These are phyloP conservation scores for Anastrepha ludens DNA, from an alignment of 1,140 invertebrate species.

Conservation along the genomic window DNA sequence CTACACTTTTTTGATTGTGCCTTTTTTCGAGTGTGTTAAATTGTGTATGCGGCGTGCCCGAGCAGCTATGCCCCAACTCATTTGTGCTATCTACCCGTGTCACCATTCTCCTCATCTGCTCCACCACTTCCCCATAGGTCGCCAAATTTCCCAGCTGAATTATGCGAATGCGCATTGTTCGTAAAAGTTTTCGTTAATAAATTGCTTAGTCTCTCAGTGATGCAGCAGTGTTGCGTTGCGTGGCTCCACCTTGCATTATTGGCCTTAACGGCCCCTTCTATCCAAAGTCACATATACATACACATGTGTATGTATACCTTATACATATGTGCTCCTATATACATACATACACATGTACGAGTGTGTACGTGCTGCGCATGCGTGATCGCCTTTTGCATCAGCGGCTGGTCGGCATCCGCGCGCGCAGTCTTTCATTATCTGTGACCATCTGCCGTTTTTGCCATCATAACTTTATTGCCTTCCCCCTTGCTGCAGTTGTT, in stretches of 20 bases:
- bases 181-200: constrained; percentile 31
- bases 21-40: constrained; percentile 49
- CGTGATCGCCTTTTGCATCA: background rate
- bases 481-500: background rate
- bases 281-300: too few species aligned
- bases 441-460: constrained; percentile 52
- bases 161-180: constrained; percentile 34
- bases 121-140: background rate
- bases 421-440: constrained; percentile 31
- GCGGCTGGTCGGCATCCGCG: background rate
- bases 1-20: background rate
- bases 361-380: background rate
- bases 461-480: constrained; percentile 48
- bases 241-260: constrained; percentile 32
- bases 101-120: background rate
- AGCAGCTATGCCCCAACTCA: constrained; percentile 42
- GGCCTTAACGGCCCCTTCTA: background rate
- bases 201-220: background rate
- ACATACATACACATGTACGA: background rate
- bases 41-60: background rate
- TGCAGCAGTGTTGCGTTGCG: background rate
- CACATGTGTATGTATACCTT: too few species aligned
- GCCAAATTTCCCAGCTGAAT: background rate
- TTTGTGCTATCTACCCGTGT: background rate
- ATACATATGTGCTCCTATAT: too few species aligned